Evolutionary conservation across 2,113 vertebrate species (phyloP).

Genomic region (Ctenomys sociabilis): DNA sequence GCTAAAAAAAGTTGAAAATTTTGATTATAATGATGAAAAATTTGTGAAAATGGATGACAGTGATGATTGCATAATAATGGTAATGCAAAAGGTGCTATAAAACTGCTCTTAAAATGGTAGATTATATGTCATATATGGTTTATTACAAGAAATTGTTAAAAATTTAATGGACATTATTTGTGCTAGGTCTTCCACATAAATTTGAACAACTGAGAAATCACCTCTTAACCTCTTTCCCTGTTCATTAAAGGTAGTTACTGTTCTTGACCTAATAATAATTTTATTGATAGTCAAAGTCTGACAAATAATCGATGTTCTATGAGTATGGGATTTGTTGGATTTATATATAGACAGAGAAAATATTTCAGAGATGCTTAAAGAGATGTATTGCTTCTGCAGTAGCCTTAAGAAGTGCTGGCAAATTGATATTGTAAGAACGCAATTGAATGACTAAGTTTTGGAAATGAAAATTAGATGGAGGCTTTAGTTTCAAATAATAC

Average conservation of each 20-base stretch:
- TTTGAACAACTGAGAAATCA: not conserved
- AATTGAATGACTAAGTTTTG: not conserved
- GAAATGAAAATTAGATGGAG: not conserved
- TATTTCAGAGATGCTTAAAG: not conserved
- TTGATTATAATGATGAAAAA: not conserved
- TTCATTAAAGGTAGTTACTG: not conserved
- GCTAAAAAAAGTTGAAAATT: not conserved
- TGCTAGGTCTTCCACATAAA: not conserved
- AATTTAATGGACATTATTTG: not conserved
- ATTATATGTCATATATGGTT: not conserved
- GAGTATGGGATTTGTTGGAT: not conserved
- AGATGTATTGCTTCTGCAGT: not conserved
- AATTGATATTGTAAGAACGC: not conserved
- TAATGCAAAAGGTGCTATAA: not conserved
- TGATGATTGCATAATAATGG: not conserved
- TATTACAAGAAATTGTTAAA: not conserved
- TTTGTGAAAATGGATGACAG: not conserved
- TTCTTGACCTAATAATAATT: not conserved
- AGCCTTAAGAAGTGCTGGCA: not conserved
- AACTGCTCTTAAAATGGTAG: not conserved
- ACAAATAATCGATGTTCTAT: not conserved
- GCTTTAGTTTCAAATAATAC: not conserved
- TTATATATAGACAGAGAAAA: not conserved
- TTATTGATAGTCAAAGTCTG: not conserved
- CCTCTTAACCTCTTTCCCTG: not conserved